Conservation (phyloP, 2,888 invertebrate genomes). For the Schizotus pectinicornis region DNA sequence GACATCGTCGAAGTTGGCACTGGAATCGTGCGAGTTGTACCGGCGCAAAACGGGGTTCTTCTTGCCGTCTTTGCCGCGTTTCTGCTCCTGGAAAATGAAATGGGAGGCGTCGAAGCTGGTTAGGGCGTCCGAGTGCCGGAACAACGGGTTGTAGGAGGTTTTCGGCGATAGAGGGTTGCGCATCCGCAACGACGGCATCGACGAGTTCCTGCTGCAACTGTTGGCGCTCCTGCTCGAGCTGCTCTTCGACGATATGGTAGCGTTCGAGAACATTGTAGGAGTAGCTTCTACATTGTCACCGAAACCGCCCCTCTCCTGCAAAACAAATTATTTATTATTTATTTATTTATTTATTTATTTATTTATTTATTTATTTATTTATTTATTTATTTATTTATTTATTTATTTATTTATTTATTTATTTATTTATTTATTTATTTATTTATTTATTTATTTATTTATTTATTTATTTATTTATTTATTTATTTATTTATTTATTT, state of each 20-base stretch:
- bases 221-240: conserved; percentile 51
- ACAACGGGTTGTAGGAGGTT: conserved; percentile 50
- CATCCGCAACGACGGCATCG: conserved; percentile 54
- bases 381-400: too few relatives aligned
- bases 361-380: too few relatives aligned
- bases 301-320: background rate
- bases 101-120: conserved; percentile 56
- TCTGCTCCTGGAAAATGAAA: conserved; percentile 47
- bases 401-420: too few relatives aligned
- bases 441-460: too few relatives aligned
- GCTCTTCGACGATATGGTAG: conserved; percentile 53
- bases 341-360: too few relatives aligned
- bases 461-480: too few relatives aligned
- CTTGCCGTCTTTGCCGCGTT: conserved; percentile 43
- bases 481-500: too few relatives aligned
- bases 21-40: conserved; percentile 58
- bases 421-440: too few relatives aligned
- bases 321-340: too few relatives aligned
- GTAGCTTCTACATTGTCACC: conserved; percentile 3
- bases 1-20: conserved; percentile 46
- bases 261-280: conserved; percentile 49
- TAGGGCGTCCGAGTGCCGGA: conserved; percentile 49
- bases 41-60: conserved; percentile 57
- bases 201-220: conserved; percentile 54
- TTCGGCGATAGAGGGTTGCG: conserved; percentile 49